Evolutionary conservation across 2,888 invertebrate genomes (phyloP), one percentile per base, ranked within the genome.

Genomic region (Polydrusus tereticollis): DNA sequence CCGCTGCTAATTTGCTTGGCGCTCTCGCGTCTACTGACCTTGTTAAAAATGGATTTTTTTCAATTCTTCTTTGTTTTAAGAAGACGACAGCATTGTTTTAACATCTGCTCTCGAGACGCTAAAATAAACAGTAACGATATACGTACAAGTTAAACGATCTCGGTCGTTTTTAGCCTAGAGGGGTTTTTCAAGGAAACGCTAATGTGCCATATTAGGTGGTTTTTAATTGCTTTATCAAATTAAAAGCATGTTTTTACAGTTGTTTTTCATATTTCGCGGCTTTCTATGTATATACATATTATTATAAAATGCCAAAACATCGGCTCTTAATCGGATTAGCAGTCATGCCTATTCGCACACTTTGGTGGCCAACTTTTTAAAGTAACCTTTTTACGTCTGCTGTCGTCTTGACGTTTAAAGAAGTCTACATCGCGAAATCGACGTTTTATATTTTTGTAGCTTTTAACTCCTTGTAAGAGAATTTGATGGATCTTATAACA

Each of bases 21-120:
- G 62, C 62, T 64, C 23, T 64, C 33, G 21, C n/a, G 52, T 64
- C 63, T 64, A 64, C 63, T 64, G 63, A 64, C 63, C 63, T 64
- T 50, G 63, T 64, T 63, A 50, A 63, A 63, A 50, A 29, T n/a
- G 36, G 26, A 16, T 16, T 52, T 64, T 64, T 63, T 64, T 38
- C 14, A 36, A 21, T 52, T 52, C 16, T 29, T 36, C 52, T 64
- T 64, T 50, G 50, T 64, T 47, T 50, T 36, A n/a, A 52, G 52
- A 52, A 64, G 50, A 52, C 50, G 63, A 63, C 63, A 63, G 50
- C 36, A 52, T 64, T 52, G 50, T 50, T 64, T 64, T 52, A 64
- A 50, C 63, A 64, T 64, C 63, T 64, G 63, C 52, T 33, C 62
- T 64, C 63, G 52, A 64, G 63, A 64, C 63, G 63, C 14, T 21